Evolutionary conservation across 2,113 vertebrate genomes (phyloP), one percentile per base, ranked within the genome.

Genomic region (Crotophaga sulcirostris): DNA sequence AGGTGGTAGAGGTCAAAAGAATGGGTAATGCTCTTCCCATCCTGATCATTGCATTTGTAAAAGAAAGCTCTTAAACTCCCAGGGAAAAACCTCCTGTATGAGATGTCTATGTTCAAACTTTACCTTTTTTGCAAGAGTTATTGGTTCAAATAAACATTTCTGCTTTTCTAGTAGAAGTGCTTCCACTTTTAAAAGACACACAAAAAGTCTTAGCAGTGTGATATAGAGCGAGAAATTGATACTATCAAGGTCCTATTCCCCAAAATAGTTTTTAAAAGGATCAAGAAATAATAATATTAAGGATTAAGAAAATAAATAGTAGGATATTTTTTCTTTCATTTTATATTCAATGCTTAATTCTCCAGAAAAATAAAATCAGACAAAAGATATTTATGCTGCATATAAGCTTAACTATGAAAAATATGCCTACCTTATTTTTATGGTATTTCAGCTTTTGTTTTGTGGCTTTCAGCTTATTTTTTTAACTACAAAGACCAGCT

Each of bases 361-460:
- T 94, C 36, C 64, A 87, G 33, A 31, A 64, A 58, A 59, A 73
- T 90, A 86, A 72, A 49, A 49, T 29, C 29, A 84, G 60, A 90
- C 87, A 95, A 83, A 79, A 31, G 36, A 58, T 67, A 74, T 51
- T 79, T 83, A 40, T 69, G 66, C 7, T 77, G 29, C 59, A 31
- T 69, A 47, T 47, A 85, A 95, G 79, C 38, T 77, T 89, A 94
- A 45, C 78, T 74, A 85, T 76, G 24, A 90, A 93, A 88, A 78
- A 87, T 83, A 87, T 40, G 10, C 20, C 52, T 60, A 60, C 47
- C 36, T 72, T 76, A 54, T 80, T 84, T 85, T 64, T 44, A 76
- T 29, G 45, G 92, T 59, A 74, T 85, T 93, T 92, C 64, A 80
- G 24, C 67, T 91, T 62, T 66, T 91, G 64, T 89, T 84, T 55